These are phyloP conservation scores for Hyperoplus lanceolatus DNA, from an alignment of 2,797 vertebrate species.

Conservation along the genomic window DNA sequence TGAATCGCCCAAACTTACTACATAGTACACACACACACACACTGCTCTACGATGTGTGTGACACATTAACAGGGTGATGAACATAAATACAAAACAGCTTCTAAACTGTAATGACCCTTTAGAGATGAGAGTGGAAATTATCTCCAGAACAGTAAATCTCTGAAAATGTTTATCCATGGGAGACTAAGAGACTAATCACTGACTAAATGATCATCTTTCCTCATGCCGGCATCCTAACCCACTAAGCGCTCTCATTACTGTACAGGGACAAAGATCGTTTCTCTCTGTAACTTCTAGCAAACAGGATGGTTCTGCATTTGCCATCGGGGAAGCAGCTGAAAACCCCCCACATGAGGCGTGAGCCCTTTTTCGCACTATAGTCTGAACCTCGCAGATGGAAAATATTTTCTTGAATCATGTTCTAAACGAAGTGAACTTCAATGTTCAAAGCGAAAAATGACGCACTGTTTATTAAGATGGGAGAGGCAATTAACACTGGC, in stretches of 20 bases:
- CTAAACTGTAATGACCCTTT: conserved; percentile 19
- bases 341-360: conserved; percentile 5
- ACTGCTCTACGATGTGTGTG: conserved; percentile 4
- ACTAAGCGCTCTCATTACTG: conserved; percentile 18
- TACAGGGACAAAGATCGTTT: conserved; percentile 9
- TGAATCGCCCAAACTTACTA: conserved; percentile 25
- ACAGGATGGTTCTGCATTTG: conserved; percentile 33
- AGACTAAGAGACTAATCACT: conserved; percentile 17
- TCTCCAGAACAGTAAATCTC: conserved; percentile 34
- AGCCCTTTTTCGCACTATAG: conserved; percentile 1
- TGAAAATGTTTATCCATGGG: conserved; percentile 12
- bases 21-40: conserved; percentile 17
- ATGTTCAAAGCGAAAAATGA: background rate
- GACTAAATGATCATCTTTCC: conserved; percentile 20
- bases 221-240: conserved; percentile 12
- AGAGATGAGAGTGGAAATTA: conserved; percentile 23
- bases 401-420: conserved; percentile 12
- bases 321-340: conserved; percentile 26
- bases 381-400: conserved; percentile 22
- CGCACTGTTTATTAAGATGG: conserved; percentile 22
- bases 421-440: background rate
- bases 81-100: conserved; percentile 14
- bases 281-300: conserved; percentile 14
- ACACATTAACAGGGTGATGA: conserved; percentile 38
- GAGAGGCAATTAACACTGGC: conserved; percentile 17